Evolutionary conservation across 2,888 invertebrate genomes (phyloP).

Genomic region (Sturmia bella): DNA sequence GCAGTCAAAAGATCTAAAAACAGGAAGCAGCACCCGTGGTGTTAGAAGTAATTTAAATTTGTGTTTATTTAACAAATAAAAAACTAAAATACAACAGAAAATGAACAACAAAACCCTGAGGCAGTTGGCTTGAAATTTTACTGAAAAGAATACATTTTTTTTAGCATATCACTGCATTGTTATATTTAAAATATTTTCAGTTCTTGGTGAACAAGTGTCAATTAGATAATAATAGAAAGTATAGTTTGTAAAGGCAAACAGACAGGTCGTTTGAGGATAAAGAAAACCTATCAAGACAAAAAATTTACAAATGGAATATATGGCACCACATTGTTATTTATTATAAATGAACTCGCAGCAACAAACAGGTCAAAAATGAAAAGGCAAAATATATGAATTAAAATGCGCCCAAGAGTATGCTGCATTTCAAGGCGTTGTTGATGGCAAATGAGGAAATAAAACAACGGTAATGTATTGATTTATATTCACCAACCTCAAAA

Average conservation of each 20-base stretch:
- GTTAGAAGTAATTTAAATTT: slow-evolving; percentile 48
- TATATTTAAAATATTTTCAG: slow-evolving; percentile 18
- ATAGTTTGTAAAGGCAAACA: slow-evolving; percentile 15
- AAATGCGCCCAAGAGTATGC: too few species aligned
- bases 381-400: too few species aligned
- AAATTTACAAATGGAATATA: too few species aligned
- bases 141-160: slow-evolving; percentile 8
- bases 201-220: slow-evolving; percentile 30
- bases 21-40: slow-evolving; percentile 51
- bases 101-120: slow-evolving; percentile 23
- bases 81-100: slow-evolving; percentile 27
- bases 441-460: too few species aligned
- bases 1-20: slow-evolving; percentile 3
- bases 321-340: too few species aligned
- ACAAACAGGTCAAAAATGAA: too few species aligned
- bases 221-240: slow-evolving; percentile 1
- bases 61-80: background rate
- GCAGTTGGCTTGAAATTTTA: slow-evolving; percentile 9
- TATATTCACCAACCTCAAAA: too few species aligned
- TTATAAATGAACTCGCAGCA: too few species aligned
- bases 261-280: too few species aligned
- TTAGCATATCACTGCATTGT: slow-evolving; percentile 36
- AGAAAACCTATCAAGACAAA: too few species aligned
- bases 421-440: too few species aligned
- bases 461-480: too few species aligned